phyloP scores from a whole-genome alignment of 2,113 vertebrate genomes.

The Gallinago paraguaiae region DNA sequence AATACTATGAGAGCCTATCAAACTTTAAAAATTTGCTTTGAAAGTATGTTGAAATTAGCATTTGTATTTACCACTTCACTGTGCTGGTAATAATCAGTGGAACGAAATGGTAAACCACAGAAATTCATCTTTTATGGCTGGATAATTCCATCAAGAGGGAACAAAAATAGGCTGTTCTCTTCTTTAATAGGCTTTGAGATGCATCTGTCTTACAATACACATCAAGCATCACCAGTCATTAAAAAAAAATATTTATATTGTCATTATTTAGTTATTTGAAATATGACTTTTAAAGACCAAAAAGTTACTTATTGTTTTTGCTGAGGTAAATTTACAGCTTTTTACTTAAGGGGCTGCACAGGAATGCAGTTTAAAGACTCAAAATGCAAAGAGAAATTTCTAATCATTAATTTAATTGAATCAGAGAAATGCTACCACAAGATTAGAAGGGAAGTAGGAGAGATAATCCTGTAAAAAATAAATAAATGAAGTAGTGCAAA shows the following conservation, averaged over 20 bases:
- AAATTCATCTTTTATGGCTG: conserved; percentile 72
- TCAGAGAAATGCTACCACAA: neutral
- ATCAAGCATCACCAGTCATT: conserved; percentile 41
- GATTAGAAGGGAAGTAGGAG: neutral
- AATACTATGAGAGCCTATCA: conserved; percentile 22
- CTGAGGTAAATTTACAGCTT: conserved; percentile 4
- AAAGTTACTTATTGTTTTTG: conserved; percentile 32
- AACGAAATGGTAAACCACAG: conserved; percentile 62
- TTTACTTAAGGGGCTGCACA: neutral
- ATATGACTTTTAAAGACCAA: conserved; percentile 28
- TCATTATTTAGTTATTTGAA: conserved; percentile 49
- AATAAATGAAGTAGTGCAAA: neutral
- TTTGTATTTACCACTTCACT: conserved; percentile 72
- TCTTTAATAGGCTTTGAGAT: conserved; percentile 59
- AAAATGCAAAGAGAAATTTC: neutral
- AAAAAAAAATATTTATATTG: conserved; percentile 54
- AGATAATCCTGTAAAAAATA: neutral
- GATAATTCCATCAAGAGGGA: conserved; percentile 67
- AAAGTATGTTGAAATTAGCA: conserved; percentile 70
- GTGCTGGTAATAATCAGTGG: conserved; percentile 65
- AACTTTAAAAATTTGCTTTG: conserved; percentile 53
- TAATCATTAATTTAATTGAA: neutral
- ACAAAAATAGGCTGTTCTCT: conserved; percentile 32
- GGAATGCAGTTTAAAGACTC: neutral
- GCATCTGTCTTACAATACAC: conserved; percentile 57